Evolutionary conservation across 2,113 vertebrate genomes (phyloP).

Genomic region (Climacteris rufus): DNA sequence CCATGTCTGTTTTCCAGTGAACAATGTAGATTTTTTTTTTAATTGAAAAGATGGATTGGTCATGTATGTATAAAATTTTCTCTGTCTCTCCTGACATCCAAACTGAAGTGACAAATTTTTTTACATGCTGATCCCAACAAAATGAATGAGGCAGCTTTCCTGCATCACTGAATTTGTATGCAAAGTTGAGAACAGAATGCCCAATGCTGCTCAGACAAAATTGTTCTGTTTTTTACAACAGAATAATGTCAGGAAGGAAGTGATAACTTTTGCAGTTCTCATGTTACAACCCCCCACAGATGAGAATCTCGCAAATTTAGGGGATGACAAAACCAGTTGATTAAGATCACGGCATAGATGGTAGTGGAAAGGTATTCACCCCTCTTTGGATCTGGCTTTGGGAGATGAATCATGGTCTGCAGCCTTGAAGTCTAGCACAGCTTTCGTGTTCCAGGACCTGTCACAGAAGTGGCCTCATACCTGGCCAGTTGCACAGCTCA

Average conservation of each 20-base stretch:
- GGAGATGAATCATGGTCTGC: background rate
- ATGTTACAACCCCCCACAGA: background rate
- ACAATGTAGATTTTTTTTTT: background rate
- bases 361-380: background rate
- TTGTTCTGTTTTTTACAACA: background rate
- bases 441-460: background rate
- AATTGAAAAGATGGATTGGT: background rate
- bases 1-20: background rate
- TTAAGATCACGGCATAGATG: background rate
- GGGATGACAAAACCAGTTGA: fast-evolving
- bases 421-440: background rate
- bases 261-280: background rate
- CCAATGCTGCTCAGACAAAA: background rate
- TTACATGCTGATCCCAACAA: background rate
- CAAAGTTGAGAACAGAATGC: background rate
- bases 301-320: background rate
- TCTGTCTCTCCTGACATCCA: background rate
- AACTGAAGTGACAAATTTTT: background rate
- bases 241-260: background rate
- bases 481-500: background rate
- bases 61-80: background rate
- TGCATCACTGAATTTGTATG: background rate
- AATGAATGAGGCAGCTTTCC: background rate
- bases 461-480: background rate
- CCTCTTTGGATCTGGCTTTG: background rate